These are phyloP conservation scores for Glyptemys insculpta DNA, from an alignment of 2,797 vertebrate species.

Conservation along the genomic window DNA sequence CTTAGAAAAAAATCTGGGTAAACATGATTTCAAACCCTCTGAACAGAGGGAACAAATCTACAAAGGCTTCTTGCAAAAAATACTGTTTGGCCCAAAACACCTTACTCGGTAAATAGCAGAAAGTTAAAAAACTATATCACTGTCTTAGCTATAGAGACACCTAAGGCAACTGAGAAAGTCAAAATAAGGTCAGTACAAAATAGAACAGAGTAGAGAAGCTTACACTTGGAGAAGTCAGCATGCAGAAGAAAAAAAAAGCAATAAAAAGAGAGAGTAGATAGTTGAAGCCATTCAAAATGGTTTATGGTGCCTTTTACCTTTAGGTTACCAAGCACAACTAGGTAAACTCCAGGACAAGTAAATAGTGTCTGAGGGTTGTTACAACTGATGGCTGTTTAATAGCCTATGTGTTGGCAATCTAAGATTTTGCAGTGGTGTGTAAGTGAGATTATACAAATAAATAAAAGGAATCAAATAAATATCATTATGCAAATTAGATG, in stretches of 20 bases:
- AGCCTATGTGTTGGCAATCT: background rate
- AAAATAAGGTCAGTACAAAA: background rate
- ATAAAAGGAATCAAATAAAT: background rate
- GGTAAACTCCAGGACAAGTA: background rate
- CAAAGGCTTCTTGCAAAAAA: background rate
- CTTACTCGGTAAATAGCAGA: background rate
- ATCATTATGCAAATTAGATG: slow-evolving; percentile 15
- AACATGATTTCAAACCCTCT: background rate
- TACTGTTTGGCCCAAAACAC: background rate
- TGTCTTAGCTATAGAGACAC: background rate
- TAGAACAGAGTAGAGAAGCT: background rate
- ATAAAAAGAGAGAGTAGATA: background rate
- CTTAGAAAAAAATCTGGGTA: background rate
- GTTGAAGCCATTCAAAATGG: background rate
- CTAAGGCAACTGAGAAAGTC: background rate
- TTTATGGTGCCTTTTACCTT: background rate
- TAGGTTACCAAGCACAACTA: background rate
- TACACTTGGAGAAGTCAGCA: background rate
- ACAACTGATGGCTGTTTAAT: background rate
- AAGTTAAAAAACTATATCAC: background rate
- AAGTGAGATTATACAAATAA: slow-evolving; percentile 18
- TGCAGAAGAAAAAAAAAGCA: background rate
- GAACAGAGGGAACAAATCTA: background rate
- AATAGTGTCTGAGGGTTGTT: background rate
- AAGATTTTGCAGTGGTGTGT: background rate